Conservation (phyloP, 2,888 invertebrate species). For the Ochlodes sylvanus region DNA sequence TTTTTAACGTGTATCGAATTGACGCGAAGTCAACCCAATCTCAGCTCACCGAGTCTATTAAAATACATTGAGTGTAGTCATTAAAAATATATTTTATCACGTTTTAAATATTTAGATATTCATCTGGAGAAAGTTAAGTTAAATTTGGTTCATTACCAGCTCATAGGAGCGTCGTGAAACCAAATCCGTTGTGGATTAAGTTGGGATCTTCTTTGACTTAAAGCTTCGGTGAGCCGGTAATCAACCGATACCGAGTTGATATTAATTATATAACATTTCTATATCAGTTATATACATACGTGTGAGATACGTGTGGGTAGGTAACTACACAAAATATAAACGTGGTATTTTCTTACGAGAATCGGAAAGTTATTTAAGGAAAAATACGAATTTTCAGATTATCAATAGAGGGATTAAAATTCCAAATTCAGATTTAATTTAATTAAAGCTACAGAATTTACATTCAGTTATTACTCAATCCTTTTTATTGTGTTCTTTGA, state of each 20-base stretch:
- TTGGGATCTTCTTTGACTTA: conserved; percentile 23
- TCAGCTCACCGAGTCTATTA: conserved; percentile 68
- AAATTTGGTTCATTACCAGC: conserved; percentile 73
- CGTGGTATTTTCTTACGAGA: too few species aligned
- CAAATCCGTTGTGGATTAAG: conserved; percentile 58
- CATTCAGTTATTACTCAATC: too few species aligned
- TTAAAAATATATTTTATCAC: conserved; percentile 83
- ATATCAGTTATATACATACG: too few species aligned
- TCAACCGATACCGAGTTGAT: neutral
- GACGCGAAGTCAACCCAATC: conserved; percentile 53
- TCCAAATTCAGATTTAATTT: too few species aligned
- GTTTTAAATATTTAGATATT: conserved; percentile 82
- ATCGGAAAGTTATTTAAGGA: too few species aligned
- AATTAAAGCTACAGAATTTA: too few species aligned
- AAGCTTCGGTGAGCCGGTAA: conserved; percentile 18
- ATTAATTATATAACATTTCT: neutral
- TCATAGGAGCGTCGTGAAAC: conserved; percentile 62
- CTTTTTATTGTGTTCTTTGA: too few species aligned
- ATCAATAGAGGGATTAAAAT: too few species aligned
- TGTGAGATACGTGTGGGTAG: too few species aligned
- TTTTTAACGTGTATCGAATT: conserved; percentile 73
- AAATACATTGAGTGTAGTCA: conserved; percentile 73
- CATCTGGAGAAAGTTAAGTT: conserved; percentile 80
- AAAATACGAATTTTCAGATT: too few species aligned
- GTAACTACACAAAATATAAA: too few species aligned